A percentile compares a stretch with the other conserved stretches of the same genome.
Conservation (phyloP, 2,888 invertebrate species). For the Adelognathus sp. region DNA sequence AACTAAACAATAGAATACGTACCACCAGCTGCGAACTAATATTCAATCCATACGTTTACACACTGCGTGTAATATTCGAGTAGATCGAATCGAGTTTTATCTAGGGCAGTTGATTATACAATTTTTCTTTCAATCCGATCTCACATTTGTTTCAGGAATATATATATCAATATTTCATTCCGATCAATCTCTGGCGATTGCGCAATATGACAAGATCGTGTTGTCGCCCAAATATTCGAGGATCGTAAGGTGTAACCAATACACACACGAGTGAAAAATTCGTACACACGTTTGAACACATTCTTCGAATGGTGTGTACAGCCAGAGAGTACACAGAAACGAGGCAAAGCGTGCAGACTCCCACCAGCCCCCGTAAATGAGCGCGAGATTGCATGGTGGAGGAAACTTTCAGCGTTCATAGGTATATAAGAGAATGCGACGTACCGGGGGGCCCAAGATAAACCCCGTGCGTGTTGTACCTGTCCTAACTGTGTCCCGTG, state of each 20-base stretch:
- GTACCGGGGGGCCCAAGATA: slow-evolving; percentile 76
- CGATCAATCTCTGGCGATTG: slow-evolving; percentile 1
- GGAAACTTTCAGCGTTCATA: slow-evolving; percentile 78
- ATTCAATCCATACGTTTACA: slow-evolving; percentile 27
- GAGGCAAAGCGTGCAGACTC: slow-evolving; percentile 41
- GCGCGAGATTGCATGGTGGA: slow-evolving; percentile 73
- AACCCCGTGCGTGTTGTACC: slow-evolving; percentile 77
- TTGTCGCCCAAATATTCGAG: not conserved
- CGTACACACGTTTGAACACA: not conserved
- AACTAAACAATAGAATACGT: slow-evolving; percentile 47
- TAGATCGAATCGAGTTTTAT: slow-evolving; percentile 36
- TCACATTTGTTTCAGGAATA: too few species aligned
- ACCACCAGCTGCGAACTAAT: slow-evolving; percentile 2
- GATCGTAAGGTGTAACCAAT: not conserved
- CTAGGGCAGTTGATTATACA: slow-evolving; percentile 24
- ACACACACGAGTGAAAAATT: not conserved
- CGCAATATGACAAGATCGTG: slow-evolving; percentile 8
- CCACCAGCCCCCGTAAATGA: slow-evolving; percentile 63
- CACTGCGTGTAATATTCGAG: not conserved
- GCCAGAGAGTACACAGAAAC: slow-evolving; percentile 10
- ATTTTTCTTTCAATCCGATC: slow-evolving; percentile 1
- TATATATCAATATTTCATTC: too few species aligned
- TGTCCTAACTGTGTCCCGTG: slow-evolving; percentile 64
- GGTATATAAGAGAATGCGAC: slow-evolving; percentile 80
- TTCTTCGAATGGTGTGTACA: not conserved